Conservation (phyloP, 2,797 vertebrate genomes). For the Pantherophis vulpinus region DNA sequence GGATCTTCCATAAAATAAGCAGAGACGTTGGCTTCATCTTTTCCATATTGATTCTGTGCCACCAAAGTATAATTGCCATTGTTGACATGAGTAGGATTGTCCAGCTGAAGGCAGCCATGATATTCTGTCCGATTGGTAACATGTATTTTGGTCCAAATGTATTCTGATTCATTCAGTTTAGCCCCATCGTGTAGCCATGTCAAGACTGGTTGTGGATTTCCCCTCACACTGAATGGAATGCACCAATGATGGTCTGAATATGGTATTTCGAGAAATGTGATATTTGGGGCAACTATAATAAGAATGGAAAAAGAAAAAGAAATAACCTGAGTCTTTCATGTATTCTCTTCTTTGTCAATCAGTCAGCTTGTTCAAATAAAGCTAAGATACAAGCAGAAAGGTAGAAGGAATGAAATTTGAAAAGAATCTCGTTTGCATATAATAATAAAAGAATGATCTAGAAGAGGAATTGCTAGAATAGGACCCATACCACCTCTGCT, state of each 20-base stretch:
- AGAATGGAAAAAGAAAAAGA: slow-evolving; percentile 58
- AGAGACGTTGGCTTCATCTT: slow-evolving; percentile 78
- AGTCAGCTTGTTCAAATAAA: slow-evolving; percentile 21
- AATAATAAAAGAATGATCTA: not conserved
- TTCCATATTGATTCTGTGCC: slow-evolving; percentile 83
- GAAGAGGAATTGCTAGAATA: not conserved
- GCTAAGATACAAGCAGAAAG: not conserved
- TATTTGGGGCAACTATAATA: slow-evolving; percentile 87
- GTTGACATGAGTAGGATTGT: slow-evolving; percentile 93
- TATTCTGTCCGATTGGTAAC: slow-evolving; percentile 87
- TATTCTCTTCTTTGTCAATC: not conserved
- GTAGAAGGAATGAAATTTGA: not conserved
- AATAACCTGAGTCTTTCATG: slow-evolving; percentile 57
- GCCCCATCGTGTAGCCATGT: slow-evolving; percentile 83
- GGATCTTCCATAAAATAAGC: slow-evolving; percentile 93
- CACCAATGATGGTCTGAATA: slow-evolving; percentile 96
- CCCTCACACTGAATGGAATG: slow-evolving; percentile 95
- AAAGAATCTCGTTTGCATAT: slow-evolving; percentile 8
- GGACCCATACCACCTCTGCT: not conserved
- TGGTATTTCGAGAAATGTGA: slow-evolving; percentile 89
- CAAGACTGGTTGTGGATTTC: slow-evolving; percentile 85
- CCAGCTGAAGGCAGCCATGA: slow-evolving; percentile 95
- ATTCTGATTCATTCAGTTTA: slow-evolving; percentile 79
- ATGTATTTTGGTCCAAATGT: slow-evolving; percentile 90
- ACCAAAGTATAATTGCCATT: slow-evolving; percentile 89